A percentile compares a stretch with the other conserved stretches of the same genome.
Evolutionary conservation across 2,888 invertebrate species (phyloP).

Genomic region (Cryptocephalus primarius): DNA sequence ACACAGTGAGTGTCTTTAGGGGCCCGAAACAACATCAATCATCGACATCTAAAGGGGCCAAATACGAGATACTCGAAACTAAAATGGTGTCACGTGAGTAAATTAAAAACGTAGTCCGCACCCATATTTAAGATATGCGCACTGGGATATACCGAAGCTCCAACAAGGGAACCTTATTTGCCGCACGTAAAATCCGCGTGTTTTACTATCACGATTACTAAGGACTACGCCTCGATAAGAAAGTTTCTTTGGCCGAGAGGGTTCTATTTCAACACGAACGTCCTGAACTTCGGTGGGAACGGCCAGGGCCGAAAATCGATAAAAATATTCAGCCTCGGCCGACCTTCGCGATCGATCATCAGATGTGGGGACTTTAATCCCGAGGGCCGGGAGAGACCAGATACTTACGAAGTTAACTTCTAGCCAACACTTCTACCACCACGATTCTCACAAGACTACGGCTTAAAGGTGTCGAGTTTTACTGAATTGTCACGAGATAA

Average conservation of each 20-base stretch:
- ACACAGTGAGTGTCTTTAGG: not conserved
- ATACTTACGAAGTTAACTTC: not conserved
- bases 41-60: not conserved
- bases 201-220: slow-evolving; percentile 8
- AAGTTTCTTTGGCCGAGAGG: not conserved
- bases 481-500: slow-evolving; percentile 30
- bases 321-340: too few relatives aligned
- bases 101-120: slow-evolving; percentile 13
- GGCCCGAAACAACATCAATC: not conserved
- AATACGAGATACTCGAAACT: not conserved
- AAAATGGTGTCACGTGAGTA: slow-evolving; percentile 25
- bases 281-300: not conserved
- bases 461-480: not conserved
- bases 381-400: too few relatives aligned
- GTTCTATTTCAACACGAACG: not conserved
- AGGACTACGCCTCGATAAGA: slow-evolving; percentile 24
- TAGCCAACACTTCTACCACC: slow-evolving; percentile 21
- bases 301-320: too few relatives aligned
- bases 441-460: slow-evolving; percentile 20
- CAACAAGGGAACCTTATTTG: slow-evolving; percentile 5
- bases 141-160: slow-evolving; percentile 1
- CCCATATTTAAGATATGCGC: slow-evolving; percentile 17
- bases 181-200: slow-evolving; percentile 16
- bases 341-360: too few relatives aligned
- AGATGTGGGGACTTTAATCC: too few relatives aligned